Percentiles rank a stretch among this genome's conserved stretches.
Evolutionary conservation across 2,888 invertebrate species (phyloP).

Genomic region (Notodonta dromedarius): DNA sequence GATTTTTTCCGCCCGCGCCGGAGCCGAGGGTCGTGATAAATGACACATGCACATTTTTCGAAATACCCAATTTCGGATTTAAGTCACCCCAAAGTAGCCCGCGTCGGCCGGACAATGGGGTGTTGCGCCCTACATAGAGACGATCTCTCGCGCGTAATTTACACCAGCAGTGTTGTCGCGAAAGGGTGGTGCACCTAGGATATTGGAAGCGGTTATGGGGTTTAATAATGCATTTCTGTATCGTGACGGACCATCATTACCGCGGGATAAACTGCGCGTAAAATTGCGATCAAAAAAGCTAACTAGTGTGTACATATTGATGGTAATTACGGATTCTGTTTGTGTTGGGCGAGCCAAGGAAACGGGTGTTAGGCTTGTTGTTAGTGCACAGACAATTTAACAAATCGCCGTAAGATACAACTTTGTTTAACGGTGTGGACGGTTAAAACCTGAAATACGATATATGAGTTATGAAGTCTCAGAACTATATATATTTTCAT

Average conservation of each 20-base stretch:
- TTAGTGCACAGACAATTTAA: constrained; percentile 28
- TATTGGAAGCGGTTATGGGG: constrained; percentile 69
- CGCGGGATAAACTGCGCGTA: constrained; percentile 69
- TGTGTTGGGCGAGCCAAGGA: constrained; percentile 22
- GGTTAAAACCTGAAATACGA: not conserved
- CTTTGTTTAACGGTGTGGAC: constrained; percentile 26
- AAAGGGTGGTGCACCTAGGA: constrained; percentile 51
- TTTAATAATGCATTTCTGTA: constrained; percentile 78
- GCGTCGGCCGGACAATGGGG: constrained; percentile 68
- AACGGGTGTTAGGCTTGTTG: constrained; percentile 25
- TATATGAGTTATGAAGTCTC: too few species aligned
- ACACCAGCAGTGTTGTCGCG: constrained; percentile 65
- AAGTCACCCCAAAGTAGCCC: constrained; percentile 85
- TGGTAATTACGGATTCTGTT: constrained; percentile 47
- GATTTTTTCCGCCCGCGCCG: constrained; percentile 68
- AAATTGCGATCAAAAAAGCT: constrained; percentile 68
- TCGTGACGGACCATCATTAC: constrained; percentile 63
- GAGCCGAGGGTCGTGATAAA: constrained; percentile 81
- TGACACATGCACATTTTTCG: constrained; percentile 85
- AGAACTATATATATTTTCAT: too few species aligned
- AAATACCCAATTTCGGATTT: constrained; percentile 86
- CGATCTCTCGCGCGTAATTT: constrained; percentile 69
- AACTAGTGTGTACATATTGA: constrained; percentile 55
- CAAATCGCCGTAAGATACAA: constrained; percentile 36
- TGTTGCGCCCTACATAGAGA: constrained; percentile 40